Evolutionary conservation across 2,113 vertebrate genomes (phyloP), one percentile per base, ranked within the genome.

Genomic region (Speoplatyrhinus poulsoni): DNA sequence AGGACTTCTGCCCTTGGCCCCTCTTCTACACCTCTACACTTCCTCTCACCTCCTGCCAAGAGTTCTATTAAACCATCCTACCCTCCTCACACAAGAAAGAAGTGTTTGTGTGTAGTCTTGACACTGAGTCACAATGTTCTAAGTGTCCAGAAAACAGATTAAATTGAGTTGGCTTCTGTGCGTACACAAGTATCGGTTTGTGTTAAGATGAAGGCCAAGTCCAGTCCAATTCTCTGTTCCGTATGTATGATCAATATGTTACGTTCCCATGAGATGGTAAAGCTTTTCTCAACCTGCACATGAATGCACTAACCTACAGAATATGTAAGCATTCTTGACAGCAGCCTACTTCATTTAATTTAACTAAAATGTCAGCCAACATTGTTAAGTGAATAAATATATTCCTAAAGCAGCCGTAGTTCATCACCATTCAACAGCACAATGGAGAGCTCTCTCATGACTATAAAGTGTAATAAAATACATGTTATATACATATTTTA

Each of bases 301-400:
- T 53, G 60, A 68, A 69, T 74, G 78, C 64, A 79, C 60, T 10
- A n/a, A 55, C 72, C 36, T 77, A 46, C 49, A 63, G 55, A 71
- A 67, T 73, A 50, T 0, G 5, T 32, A 72, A 69, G 1, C 57
- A 70, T 54, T 68, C 53, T 72, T 74, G 67, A 60, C 12, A 47
- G 59, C 60, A 53, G 59, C 15, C 12, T 46, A 56, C 79, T 72
- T 79, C 47, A 16, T 74, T 80, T 77, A 73, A 80, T 65, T 75
- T 41, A 7, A 53, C 52, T 55, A 74, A 79, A 76, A 79, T 55
- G 63, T 65, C 77, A 71, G 87, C 72, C 76, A 70, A 13, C 33
- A 53, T 11, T 41, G 50, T 60, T 60, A 63, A 52, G 15, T 57
- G 56, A 63, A 53, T 81, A 62, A 77, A 65, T 72, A 47, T 64